phyloP scores from a whole-genome alignment of 2,888 invertebrate species.

The Molorchus minor region DNA sequence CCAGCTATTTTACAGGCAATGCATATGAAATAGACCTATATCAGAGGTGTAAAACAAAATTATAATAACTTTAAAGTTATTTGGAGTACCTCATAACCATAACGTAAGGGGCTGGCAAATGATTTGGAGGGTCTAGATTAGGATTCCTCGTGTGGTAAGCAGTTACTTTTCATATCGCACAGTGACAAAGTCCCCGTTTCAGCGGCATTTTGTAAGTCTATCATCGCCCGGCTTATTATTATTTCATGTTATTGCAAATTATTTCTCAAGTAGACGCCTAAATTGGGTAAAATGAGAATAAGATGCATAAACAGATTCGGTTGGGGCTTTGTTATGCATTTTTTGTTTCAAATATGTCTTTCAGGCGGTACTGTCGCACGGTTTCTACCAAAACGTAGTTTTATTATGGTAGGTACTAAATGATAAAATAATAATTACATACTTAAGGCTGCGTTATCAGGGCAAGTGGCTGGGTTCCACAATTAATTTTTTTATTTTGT shows the following conservation, averaged over 20 bases:
- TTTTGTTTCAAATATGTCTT: too few relatives aligned
- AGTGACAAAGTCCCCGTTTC: constrained; percentile 44
- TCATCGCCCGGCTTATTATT: constrained; percentile 54
- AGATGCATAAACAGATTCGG: background rate
- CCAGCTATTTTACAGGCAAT: constrained; percentile 38
- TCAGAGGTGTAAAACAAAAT: constrained; percentile 49
- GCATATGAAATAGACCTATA: constrained; percentile 43
- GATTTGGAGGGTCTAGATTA: constrained; percentile 45
- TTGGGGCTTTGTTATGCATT: too few relatives aligned
- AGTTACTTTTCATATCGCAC: constrained; percentile 49
- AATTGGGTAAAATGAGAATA: constrained; percentile 18
- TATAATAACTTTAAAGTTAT: constrained; percentile 50
- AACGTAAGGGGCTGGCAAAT: constrained; percentile 42
- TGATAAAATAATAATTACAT: too few relatives aligned
- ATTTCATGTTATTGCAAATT: constrained; percentile 60
- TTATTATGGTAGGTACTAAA: too few relatives aligned
- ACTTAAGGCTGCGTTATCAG: too few relatives aligned
- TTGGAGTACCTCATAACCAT: constrained; percentile 43
- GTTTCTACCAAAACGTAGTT: too few relatives aligned
- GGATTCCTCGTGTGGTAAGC: constrained; percentile 48
- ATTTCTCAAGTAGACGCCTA: constrained; percentile 51
- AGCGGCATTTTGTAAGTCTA: constrained; percentile 46
- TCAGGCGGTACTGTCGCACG: background rate
- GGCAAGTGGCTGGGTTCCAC: too few relatives aligned
- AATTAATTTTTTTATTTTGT: too few relatives aligned